Conservation (phyloP, 2,113 vertebrate species). For the Recurvirostra avosetta region DNA sequence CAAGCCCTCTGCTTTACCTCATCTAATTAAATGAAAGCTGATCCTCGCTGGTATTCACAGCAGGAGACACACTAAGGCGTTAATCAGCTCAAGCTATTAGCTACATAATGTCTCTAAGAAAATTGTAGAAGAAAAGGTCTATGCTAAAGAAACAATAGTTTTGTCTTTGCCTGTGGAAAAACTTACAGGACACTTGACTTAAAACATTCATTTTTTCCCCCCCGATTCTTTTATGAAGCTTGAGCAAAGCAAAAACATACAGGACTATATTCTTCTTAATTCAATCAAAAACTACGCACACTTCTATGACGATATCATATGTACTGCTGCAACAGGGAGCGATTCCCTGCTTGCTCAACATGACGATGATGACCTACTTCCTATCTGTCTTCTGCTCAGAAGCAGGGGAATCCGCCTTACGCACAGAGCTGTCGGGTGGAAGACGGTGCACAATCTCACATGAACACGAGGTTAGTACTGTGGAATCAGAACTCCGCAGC, state of each 20-base stretch:
- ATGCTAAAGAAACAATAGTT: neutral
- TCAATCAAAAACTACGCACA: neutral
- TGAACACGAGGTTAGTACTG: fast-evolving
- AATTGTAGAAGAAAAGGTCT: neutral
- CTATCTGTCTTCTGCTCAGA: neutral
- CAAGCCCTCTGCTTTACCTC: constrained; percentile 11
- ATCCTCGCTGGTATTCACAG: constrained; percentile 9
- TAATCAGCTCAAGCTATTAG: constrained; percentile 54
- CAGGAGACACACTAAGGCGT: neutral
- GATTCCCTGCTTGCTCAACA: neutral
- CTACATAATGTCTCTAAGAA: neutral
- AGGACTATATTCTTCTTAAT: neutral
- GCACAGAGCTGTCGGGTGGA: neutral
- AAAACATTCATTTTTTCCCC: fast-evolving
- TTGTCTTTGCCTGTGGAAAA: neutral
- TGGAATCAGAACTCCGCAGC: neutral
- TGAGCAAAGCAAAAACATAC: neutral
- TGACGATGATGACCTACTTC: neutral
- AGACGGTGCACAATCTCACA: neutral
- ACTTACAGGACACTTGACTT: neutral
- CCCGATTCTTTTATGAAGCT: neutral
- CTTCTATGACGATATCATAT: fast-evolving
- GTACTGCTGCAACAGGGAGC: neutral
- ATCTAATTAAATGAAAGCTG: constrained; percentile 45
- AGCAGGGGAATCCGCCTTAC: neutral